These are phyloP conservation scores for Orthosia cruda DNA, from an alignment of 2,888 invertebrate genomes.

Conservation along the genomic window DNA sequence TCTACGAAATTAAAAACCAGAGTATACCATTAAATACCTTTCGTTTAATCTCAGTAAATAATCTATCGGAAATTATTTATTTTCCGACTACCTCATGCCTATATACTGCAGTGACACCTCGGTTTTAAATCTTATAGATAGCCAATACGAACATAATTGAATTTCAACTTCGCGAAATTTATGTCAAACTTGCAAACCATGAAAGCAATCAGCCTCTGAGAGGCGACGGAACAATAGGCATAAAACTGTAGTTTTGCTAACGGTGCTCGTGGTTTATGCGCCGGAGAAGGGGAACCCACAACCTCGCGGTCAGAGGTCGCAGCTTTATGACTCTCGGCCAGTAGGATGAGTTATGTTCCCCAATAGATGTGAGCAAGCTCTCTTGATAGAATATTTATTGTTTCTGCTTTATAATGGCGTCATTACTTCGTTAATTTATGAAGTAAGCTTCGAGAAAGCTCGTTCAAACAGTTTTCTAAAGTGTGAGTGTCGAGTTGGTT, in stretches of 20 bases:
- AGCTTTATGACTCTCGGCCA: conserved; percentile 75
- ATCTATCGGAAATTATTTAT: conserved; percentile 15
- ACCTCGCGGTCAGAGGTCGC: conserved; percentile 75
- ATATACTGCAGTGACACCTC: background rate
- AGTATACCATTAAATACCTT: conserved; percentile 22
- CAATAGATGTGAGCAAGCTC: conserved; percentile 42
- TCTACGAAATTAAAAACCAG: too few species aligned
- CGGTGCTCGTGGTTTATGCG: conserved; percentile 70
- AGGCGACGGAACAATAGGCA: conserved; percentile 40
- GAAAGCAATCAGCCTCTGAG: conserved; percentile 20
- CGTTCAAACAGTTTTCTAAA: conserved; percentile 23
- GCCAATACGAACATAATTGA: conserved; percentile 45
- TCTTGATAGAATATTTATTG: conserved; percentile 61
- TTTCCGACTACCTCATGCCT: background rate
- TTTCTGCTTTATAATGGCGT: conserved; percentile 54
- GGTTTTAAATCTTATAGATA: conserved; percentile 15
- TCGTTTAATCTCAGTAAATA: conserved; percentile 24
- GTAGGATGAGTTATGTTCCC: conserved; percentile 66
- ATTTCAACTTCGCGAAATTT: conserved; percentile 48
- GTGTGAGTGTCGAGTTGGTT: conserved; percentile 8
- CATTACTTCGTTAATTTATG: conserved; percentile 55
- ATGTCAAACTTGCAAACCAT: conserved; percentile 39
- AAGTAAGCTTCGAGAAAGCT: conserved; percentile 41
- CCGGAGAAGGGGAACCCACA: conserved; percentile 65
- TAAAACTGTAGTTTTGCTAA: conserved; percentile 23